phyloP scores from a whole-genome alignment of 2,888 invertebrate genomes.

The Drosophila eohydei region DNA sequence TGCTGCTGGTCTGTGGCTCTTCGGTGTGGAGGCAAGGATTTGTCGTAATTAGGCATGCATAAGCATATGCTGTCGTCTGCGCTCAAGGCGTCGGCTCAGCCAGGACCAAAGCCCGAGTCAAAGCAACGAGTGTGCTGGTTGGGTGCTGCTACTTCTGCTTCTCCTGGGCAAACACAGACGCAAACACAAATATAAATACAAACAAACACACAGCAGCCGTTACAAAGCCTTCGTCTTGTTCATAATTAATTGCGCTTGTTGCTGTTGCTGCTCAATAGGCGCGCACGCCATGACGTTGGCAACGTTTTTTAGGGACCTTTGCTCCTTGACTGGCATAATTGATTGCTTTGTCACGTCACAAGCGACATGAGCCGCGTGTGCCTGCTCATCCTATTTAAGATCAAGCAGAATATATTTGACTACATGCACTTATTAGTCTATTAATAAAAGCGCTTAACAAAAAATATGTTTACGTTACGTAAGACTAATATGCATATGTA shows the following conservation, averaged over 20 bases:
- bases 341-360: slow-evolving; percentile 74
- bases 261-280: slow-evolving; percentile 54
- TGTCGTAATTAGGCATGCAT: slow-evolving; percentile 81
- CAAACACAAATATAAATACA: slow-evolving; percentile 47
- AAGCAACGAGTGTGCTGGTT: not conserved
- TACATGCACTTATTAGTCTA: slow-evolving; percentile 9
- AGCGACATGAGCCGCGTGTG: slow-evolving; percentile 42
- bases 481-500: not conserved
- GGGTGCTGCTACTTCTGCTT: not conserved
- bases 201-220: slow-evolving; percentile 17
- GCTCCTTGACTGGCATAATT: slow-evolving; percentile 70
- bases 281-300: slow-evolving; percentile 53
- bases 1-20: slow-evolving; percentile 15
- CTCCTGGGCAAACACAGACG: slow-evolving; percentile 53
- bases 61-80: slow-evolving; percentile 80
- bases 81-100: slow-evolving; percentile 61
- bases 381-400: slow-evolving; percentile 6
- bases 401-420: slow-evolving; percentile 58
- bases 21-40: slow-evolving; percentile 64
- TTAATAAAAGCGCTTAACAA: not conserved
- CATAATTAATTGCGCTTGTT: slow-evolving; percentile 77
- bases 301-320: slow-evolving; percentile 34
- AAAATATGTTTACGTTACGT: not conserved
- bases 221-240: slow-evolving; percentile 50
- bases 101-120: slow-evolving; percentile 15